Base-by-base conservation (phyloP, 2,888 invertebrate species). In the Caenorhabditis wallacei region DNA sequence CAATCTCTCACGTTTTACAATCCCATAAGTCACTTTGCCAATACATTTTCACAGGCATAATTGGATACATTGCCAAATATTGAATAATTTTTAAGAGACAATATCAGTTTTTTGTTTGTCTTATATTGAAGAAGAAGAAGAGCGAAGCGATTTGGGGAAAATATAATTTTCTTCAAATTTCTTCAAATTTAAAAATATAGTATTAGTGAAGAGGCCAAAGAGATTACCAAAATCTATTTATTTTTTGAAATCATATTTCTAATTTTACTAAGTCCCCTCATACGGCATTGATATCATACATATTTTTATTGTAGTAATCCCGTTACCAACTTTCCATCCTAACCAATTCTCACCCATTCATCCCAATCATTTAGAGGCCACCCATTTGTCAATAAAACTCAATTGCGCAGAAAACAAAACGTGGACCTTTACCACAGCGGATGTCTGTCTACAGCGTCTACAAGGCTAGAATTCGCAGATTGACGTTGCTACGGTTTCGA, bases 341-440 rank as follows among this genome's bases (percentile, higher is more conserved):
- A 43, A 56, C 54, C 40, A 18, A 16, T 66, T 37, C 57, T 37
- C 18, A 2, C 43, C 46, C 37, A 16, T 54, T 51, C 26, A 16
- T n/a, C 18, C 61, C 57, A 70, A 70, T 75, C 40, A 68, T 61
- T 68, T 54, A 63, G 37, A 59, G 63, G 35, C 53, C 69, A 69
- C 72, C 40, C 56, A 63, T 69, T 80, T 72, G 72, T 61, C 63
- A 61, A 74, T 80, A 80, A 68, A 80, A 68, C 37, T 51, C 71
- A 80, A 80, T 80, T 68, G 72, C 57, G 80, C 80, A 72, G 80
- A 80, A 68, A 80, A 80, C 54, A 61, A 53, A 78, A 68, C 69
- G 43, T 69, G 69, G 61, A 61, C 61, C 69, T 51, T 35, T 66
- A 11, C 48, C 24, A 53, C 11, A 2, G 13, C 24, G 1, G 11